phyloP scores from a whole-genome alignment of 1,140 invertebrate species.

The Diabrotica undecimpunctata region DNA sequence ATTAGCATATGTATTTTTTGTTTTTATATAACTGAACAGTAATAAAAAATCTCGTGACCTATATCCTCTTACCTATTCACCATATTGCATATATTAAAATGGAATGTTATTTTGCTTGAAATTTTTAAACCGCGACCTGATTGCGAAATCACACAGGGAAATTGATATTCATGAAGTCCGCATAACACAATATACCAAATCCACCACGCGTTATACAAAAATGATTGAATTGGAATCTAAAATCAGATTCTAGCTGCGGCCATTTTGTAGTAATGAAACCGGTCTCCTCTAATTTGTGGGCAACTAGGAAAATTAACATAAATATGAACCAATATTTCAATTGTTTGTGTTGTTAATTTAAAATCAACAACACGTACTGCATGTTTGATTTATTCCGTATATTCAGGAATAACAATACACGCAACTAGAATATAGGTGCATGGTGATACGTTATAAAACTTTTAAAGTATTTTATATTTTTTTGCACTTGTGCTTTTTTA shows the following conservation, averaged over 20 bases:
- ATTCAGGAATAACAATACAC: too few species aligned
- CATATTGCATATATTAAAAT: neutral
- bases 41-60: too few species aligned
- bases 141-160: neutral
- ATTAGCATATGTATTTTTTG: too few species aligned
- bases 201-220: neutral
- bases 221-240: neutral
- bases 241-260: neutral
- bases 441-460: too few species aligned
- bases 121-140: slow-evolving; percentile 2
- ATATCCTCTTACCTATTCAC: neutral
- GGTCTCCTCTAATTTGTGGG: neutral
- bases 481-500: too few species aligned
- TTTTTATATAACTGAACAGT: too few species aligned
- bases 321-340: neutral
- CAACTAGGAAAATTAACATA: neutral
- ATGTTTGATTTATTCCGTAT: neutral
- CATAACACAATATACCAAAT: neutral
- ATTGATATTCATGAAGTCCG: neutral
- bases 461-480: too few species aligned
- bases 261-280: slow-evolving; percentile 2
- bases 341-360: slow-evolving; percentile 3
- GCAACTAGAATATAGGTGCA: too few species aligned
- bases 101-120: neutral
- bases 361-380: neutral